Base-by-base conservation (phyloP, 2,888 invertebrate genomes). In the Pristionchus arcanus region DNA sequence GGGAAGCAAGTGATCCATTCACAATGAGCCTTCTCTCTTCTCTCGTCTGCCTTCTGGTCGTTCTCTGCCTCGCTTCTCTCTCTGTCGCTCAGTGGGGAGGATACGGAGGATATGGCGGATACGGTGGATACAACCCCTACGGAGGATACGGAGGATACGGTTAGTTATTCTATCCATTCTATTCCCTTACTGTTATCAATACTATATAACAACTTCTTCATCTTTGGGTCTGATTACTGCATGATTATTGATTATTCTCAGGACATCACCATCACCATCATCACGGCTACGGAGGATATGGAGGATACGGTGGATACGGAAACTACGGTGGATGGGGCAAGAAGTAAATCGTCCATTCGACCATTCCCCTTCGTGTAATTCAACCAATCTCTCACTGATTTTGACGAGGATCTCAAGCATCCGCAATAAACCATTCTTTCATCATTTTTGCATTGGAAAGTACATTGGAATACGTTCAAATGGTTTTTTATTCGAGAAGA, bases 311-410 rank as follows among this genome's bases (percentile, higher is more conserved):
- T n/a, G 77, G 77, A 42, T 77, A 77, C 77, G 77, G 77, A 49
- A n/a, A n/a, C 21, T 77, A 77, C 77, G 77, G 77, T 42, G 77
- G 77, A 77, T 77, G 77, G 77, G 77, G 77, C 21, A 77, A 77
- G 77, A 77, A 77, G 77, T 77, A 77, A 42, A 77, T 28, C 28
- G 31, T 16, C 71, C 34, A 49, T 66, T 25, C 71, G 34, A 11
- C 34, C 19, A 71, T 16, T 16, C 5, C 37, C n/a, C 77, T 37
- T n/a, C 77, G 77, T 25, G 42, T 42, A 42, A 74, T 34, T 21
- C n/a, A 11, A 13, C 7, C 4, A 7, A 77, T 77, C 16, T 49
- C 37, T 25, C 77, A 42, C 2, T n/a, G 25, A 13, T 37, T 77
- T n/a, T 77, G 77, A 77, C 77, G 13, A 77, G 37, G 77, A 49